Evolutionary conservation across 2,113 vertebrate species (phyloP).

Genomic region (Antigone vipio): DNA sequence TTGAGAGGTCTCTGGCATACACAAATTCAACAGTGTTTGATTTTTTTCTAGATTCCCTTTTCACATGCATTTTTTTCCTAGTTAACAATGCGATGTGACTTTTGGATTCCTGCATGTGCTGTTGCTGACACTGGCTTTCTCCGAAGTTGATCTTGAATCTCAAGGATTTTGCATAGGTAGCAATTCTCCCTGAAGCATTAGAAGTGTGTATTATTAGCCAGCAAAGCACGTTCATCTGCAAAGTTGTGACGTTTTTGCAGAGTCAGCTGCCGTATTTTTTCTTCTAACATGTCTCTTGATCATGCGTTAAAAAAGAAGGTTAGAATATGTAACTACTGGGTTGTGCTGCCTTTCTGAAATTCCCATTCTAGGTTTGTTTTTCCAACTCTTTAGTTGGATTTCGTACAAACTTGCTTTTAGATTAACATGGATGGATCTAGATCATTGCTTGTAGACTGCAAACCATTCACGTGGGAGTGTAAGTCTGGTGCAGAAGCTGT

Average conservation of each 20-base stretch:
- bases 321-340: not conserved
- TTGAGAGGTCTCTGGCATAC: not conserved
- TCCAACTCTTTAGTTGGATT: not conserved
- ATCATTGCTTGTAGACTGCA: not conserved
- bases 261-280: slow-evolving; percentile 3
- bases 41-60: not conserved
- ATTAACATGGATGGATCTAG: not conserved
- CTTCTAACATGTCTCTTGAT: not conserved
- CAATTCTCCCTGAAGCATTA: not conserved
- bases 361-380: not conserved
- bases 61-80: not conserved
- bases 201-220: not conserved
- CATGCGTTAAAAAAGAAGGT: not conserved
- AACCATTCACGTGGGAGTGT: rapidly evolving
- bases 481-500: not conserved
- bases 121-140: not conserved
- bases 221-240: not conserved
- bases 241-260: not conserved
- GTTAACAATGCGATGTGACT: not conserved
- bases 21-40: not conserved
- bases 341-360: not conserved
- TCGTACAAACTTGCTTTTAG: not conserved
- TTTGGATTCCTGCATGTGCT: not conserved
- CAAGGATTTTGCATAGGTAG: slow-evolving; percentile 34
- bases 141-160: slow-evolving; percentile 1